Base-by-base conservation (phyloP, 1,140 invertebrate genomes). In the Cydia fagiglandana region DNA sequence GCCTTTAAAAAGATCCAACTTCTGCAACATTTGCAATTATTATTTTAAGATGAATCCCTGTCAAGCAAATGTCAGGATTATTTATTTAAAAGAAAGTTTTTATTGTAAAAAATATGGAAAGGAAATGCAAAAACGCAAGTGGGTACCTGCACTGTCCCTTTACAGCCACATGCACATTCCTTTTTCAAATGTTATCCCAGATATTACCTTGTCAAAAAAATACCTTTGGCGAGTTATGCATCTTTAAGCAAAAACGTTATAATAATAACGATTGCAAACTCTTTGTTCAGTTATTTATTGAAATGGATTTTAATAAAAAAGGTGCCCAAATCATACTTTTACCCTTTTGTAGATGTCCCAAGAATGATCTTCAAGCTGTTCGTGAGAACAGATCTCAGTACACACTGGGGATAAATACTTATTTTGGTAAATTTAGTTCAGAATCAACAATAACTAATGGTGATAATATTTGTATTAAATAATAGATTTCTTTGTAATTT, bases 41-140 rank as follows among this genome's bases (percentile, higher is more conserved):
- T 91, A 91, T 91, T 92, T 92, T 90, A 86, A 88, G 82, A 87
- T 87, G 87, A 88, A 91, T 88, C 89, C 89, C 84, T 89, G 91
- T 92, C 91, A 91, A 87, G 83, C 84, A 78, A 70, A 83, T 83
- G 88, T 90, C 85, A 85, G 88, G 86, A 89, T 89, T 92, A 92
- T 92, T 92, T 91, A 92, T 92, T 91, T 92, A 92, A 91, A 92
- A 92, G 91, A 92, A 92, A 92, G 91, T 92, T 91, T 91, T 91
- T 91, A 91, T 89, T 91, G 88, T 89, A 92, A 92, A 92, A 92
- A 92, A 88, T 80, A 73, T 77, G 86, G 87, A 90, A 85, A 92
- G 91, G 91, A 92, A 92, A 92, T 92, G 89, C 91, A 92, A 92
- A 92, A 91, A 92, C 88, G 83, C 81, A 79, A 80, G 84, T 89